These are phyloP conservation scores for Colletes gigas DNA, from an alignment of 1,140 invertebrate genomes.

Conservation along the genomic window DNA sequence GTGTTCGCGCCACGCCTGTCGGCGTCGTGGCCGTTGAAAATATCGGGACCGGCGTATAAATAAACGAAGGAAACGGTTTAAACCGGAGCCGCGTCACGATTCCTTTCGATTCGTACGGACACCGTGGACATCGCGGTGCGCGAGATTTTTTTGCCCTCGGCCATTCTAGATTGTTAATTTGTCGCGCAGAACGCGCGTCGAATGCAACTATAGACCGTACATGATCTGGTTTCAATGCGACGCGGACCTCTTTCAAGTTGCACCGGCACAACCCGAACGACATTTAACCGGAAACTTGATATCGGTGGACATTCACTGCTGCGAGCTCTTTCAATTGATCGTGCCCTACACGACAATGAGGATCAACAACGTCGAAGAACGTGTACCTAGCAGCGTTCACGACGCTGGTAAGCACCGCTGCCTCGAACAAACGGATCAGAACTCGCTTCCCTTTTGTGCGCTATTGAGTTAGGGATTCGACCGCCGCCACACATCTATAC, in stretches of 20 bases:
- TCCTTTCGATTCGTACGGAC: not conserved
- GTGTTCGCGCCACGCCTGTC: not conserved
- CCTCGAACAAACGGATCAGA: slow-evolving; percentile 43
- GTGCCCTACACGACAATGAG: slow-evolving; percentile 57
- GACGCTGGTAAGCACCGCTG: slow-evolving; percentile 25
- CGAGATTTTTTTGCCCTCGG: not conserved
- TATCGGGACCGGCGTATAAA: not conserved
- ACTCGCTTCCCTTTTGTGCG: slow-evolving; percentile 47
- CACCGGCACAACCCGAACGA: slow-evolving; percentile 60
- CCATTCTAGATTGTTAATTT: slow-evolving; percentile 66
- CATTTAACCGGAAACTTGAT: slow-evolving; percentile 68
- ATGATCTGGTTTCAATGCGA: slow-evolving; percentile 55
- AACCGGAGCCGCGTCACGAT: not conserved
- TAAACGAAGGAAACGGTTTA: not conserved
- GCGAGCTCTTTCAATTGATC: slow-evolving; percentile 62
- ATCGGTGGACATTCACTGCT: slow-evolving; percentile 65
- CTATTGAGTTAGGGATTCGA: slow-evolving; percentile 35
- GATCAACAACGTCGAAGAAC: slow-evolving; percentile 59
- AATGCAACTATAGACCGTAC: slow-evolving; percentile 48
- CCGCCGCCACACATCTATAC: slow-evolving; percentile 1
- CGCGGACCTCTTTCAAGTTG: slow-evolving; percentile 54
- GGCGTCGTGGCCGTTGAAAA: not conserved
- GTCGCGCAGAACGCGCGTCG: slow-evolving; percentile 50
- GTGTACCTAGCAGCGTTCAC: slow-evolving; percentile 11
- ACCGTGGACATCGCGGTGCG: not conserved